Evolutionary conservation across 2,113 vertebrate genomes (phyloP), one percentile per base, ranked within the genome.

Genomic region (Cnemophilus loriae): DNA sequence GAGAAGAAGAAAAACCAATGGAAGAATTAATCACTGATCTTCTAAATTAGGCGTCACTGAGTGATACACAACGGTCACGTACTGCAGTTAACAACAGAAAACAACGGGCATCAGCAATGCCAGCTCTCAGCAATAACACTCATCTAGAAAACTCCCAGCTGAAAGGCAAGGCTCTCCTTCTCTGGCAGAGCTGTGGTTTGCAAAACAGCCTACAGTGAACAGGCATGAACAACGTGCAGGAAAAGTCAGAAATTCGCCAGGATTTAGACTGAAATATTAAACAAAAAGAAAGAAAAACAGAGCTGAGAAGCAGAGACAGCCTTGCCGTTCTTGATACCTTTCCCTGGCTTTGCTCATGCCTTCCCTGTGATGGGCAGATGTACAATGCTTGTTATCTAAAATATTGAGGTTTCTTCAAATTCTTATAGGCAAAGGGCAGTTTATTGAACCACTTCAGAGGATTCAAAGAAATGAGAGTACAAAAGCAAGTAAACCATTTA

Each of bases 1-100:
- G 13, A 78, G 53, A 32, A 69, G 7, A 93, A 91, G 57, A 50
- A 77, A 95, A 93, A 89, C 46, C 44, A 93, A 61, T 65, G 61
- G 63, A 75, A 90, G 78, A 87, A 84, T 96, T 85, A 96, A 94
- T 91, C 49, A 83, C 55, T n/a, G 79, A 77, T 90, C 70, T 59
- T 39, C 89, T 70, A 85, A 89, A 92, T 94, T n/a, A 73, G 86
- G 55, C 77, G 50, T 56, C 55, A 27, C 35, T 30, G 42, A 95
- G 77, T 46, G 64, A 79, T 46, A 93, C 63, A 83, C 3, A 19
- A 59, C 0, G 2, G 84, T 73, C 85, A 89, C 11, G 4, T 63
- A 59, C 1, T 90, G 60, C 80, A 89, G 86, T 68, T 56, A 56
- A 61, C 44, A 70, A 78, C 4, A 69, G 81, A 59, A 89, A 81